phyloP scores from a whole-genome alignment of 2,113 vertebrate species.

The Phyllopteryx taeniolatus region DNA sequence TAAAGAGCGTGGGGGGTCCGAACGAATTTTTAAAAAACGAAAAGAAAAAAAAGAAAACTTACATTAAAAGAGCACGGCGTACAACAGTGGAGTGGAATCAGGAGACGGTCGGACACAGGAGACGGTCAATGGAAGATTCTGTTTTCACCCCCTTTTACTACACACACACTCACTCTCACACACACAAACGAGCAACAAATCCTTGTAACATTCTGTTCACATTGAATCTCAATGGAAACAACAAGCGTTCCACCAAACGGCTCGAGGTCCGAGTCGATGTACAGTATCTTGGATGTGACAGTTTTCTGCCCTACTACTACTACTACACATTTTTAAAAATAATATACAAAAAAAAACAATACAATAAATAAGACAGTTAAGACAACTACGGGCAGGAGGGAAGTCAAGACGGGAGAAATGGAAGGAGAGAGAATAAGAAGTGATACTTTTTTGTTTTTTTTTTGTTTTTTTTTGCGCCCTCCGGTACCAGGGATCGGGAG shows the following conservation, averaged over 20 bases:
- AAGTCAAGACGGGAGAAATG: conserved; percentile 52
- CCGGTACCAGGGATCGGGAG: conserved; percentile 61
- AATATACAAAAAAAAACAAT: conserved; percentile 23
- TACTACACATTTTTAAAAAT: conserved; percentile 22
- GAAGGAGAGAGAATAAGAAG: conserved; percentile 69
- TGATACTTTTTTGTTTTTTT: conserved; percentile 61
- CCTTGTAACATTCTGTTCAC: conserved; percentile 69
- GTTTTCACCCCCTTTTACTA: conserved; percentile 26
- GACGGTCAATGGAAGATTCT: conserved; percentile 47
- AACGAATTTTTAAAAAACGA: not conserved
- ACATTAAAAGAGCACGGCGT: conserved; percentile 51
- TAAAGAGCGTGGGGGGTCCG: not conserved
- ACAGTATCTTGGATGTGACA: conserved; percentile 70
- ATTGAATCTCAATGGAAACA: conserved; percentile 61
- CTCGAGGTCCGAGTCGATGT: conserved; percentile 50
- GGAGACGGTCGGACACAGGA: conserved; percentile 51
- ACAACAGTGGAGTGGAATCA: conserved; percentile 30
- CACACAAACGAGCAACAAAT: conserved; percentile 6
- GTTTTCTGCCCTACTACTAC: conserved; percentile 49
- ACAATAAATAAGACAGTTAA: conserved; percentile 78
- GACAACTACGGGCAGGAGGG: conserved; percentile 40
- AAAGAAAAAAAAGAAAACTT: conserved; percentile 18
- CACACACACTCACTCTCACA: conserved; percentile 15
- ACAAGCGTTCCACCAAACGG: conserved; percentile 46
- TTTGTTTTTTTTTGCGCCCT: conserved; percentile 55